These are phyloP conservation scores for Sialis lutaria DNA, from an alignment of 2,888 invertebrate species.

Conservation along the genomic window DNA sequence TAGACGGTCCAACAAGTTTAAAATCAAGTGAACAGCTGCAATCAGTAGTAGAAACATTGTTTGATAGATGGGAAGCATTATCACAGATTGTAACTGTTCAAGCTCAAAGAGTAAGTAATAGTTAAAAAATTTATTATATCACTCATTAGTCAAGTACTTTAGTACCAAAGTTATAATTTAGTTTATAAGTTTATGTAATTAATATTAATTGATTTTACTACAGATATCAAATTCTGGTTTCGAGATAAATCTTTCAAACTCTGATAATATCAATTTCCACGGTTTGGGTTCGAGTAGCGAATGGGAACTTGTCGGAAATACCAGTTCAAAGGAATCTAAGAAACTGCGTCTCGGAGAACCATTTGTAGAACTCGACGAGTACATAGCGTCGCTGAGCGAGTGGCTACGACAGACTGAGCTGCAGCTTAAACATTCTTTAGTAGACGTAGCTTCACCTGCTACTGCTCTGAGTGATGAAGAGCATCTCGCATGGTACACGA, in stretches of 20 bases:
- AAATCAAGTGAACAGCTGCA: constrained; percentile 18
- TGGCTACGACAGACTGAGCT: constrained; percentile 4
- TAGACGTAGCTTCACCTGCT: not conserved
- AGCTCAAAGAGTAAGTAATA: constrained; percentile 36
- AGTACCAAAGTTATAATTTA: not conserved
- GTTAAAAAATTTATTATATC: constrained; percentile 1
- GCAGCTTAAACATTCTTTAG: constrained; percentile 1
- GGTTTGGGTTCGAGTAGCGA: constrained; percentile 4
- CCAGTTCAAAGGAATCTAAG: constrained; percentile 19
- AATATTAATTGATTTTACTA: constrained; percentile 5
- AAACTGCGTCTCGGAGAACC: constrained; percentile 22
- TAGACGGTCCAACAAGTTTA: constrained; percentile 21
- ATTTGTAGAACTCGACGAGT: not conserved
- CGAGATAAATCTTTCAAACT: constrained; percentile 19
- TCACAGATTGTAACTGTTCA: constrained; percentile 58
- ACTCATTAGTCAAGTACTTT: not conserved
- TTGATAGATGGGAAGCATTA: constrained; percentile 57
- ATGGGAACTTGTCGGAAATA: constrained; percentile 2
- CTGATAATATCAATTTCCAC: constrained; percentile 13
- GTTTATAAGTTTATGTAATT: not conserved
- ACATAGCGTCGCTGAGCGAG: not conserved
- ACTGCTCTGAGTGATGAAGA: constrained; percentile 2
- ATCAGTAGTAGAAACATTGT: constrained; percentile 41
- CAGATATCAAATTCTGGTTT: constrained; percentile 46
- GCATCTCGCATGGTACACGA: constrained; percentile 3